Conservation (phyloP, 2,888 invertebrate species). For the Herminia tarsipennalis region DNA sequence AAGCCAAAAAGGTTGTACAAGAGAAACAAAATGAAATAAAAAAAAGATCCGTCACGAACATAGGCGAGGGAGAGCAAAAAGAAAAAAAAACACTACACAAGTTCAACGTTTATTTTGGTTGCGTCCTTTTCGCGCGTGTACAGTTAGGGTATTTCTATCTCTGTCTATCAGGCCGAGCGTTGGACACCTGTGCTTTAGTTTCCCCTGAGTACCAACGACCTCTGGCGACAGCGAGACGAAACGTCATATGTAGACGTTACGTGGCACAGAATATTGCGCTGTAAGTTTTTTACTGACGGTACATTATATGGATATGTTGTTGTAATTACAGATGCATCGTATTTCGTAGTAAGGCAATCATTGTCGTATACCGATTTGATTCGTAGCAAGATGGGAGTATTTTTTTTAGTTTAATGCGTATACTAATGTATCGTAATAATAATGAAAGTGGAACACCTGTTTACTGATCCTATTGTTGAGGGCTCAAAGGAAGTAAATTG, state of each 20-base stretch:
- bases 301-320: slow-evolving; percentile 40
- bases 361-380: slow-evolving; percentile 85
- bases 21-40: slow-evolving; percentile 74
- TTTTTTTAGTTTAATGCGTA: slow-evolving; percentile 74
- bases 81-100: slow-evolving; percentile 80
- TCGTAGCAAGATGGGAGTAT: slow-evolving; percentile 75
- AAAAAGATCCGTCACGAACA: slow-evolving; percentile 84
- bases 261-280: slow-evolving; percentile 49
- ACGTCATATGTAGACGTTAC: slow-evolving; percentile 57
- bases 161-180: slow-evolving; percentile 75
- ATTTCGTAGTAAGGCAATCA: slow-evolving; percentile 80
- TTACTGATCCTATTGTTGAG: slow-evolving; percentile 73
- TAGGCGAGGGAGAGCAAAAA: slow-evolving; percentile 84
- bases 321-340: slow-evolving; percentile 75
- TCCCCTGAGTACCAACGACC: slow-evolving; percentile 86
- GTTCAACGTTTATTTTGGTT: slow-evolving; percentile 86
- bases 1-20: slow-evolving; percentile 76
- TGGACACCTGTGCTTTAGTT: slow-evolving; percentile 86
- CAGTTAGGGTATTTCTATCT: slow-evolving; percentile 55
- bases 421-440: slow-evolving; percentile 82
- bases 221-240: slow-evolving; percentile 64
- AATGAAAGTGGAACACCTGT: slow-evolving; percentile 81
- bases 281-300: slow-evolving; percentile 47
- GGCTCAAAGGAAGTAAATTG: slow-evolving; percentile 64
- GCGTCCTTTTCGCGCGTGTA: slow-evolving; percentile 65